Evolutionary conservation across 1,140 invertebrate species (phyloP).

Genomic region (Linepithema humile): DNA sequence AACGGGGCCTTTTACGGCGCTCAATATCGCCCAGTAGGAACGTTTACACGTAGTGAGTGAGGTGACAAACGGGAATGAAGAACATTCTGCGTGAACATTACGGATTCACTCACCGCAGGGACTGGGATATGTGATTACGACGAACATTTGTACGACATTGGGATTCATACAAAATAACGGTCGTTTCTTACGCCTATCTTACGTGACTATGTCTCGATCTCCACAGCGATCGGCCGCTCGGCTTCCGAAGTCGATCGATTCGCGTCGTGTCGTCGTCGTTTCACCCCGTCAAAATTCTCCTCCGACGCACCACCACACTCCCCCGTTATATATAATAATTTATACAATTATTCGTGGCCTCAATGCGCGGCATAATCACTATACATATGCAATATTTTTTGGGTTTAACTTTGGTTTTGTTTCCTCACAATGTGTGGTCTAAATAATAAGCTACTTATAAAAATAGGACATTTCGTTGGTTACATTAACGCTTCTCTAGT

Average conservation of each 20-base stretch:
- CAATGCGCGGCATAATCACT: conserved; percentile 40
- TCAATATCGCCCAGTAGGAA: conserved; percentile 81
- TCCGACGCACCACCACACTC: conserved; percentile 5
- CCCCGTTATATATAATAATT: conserved; percentile 47
- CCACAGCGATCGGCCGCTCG: conserved; percentile 70
- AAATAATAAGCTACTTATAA: conserved; percentile 57
- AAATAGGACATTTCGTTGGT: conserved; percentile 52
- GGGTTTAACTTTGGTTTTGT: conserved; percentile 52
- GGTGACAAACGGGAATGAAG: conserved; percentile 71
- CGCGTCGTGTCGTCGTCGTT: conserved; percentile 31
- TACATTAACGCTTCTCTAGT: conserved; percentile 31
- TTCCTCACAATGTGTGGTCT: conserved; percentile 19
- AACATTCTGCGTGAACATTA: conserved; percentile 65
- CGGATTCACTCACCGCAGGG: conserved; percentile 67
- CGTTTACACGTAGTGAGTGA: conserved; percentile 79
- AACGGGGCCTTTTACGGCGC: conserved; percentile 80
- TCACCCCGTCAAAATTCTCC: conserved; percentile 9
- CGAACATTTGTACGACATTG: conserved; percentile 82
- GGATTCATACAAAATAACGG: conserved; percentile 83
- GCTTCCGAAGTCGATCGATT: conserved; percentile 58
- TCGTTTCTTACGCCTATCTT: conserved; percentile 79
- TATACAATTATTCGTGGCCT: conserved; percentile 41
- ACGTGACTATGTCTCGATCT: conserved; percentile 76
- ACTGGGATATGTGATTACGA: conserved; percentile 79
- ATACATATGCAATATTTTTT: conserved; percentile 43